Conservation (phyloP, 1,140 invertebrate genomes). For the Brachionus asplanchnoidis region DNA sequence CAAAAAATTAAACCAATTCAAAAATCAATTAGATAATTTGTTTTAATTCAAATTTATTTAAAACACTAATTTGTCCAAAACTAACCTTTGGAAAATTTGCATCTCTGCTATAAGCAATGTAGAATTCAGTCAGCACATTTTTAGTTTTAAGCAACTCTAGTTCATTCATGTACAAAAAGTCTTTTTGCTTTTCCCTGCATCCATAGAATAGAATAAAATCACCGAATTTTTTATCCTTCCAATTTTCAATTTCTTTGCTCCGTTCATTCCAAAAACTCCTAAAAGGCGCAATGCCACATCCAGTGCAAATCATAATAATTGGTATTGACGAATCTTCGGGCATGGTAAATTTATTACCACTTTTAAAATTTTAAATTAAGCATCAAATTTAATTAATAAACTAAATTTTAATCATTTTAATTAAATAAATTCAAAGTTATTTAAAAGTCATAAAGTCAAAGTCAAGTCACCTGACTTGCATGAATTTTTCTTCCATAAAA, state of each 20-base stretch:
- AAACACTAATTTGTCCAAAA: neutral
- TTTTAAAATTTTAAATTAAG: constrained; percentile 47
- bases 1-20: too few relatives aligned
- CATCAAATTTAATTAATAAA: constrained; percentile 46
- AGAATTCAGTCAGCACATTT: constrained; percentile 72
- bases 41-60: too few relatives aligned
- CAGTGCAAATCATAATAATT: constrained; percentile 30
- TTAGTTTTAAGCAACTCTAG: constrained; percentile 69
- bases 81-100: constrained; percentile 60
- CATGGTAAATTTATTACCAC: constrained; percentile 45
- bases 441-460: too few relatives aligned
- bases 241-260: neutral
- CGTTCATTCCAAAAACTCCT: constrained; percentile 22
- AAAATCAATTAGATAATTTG: too few relatives aligned
- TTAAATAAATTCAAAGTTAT: too few relatives aligned
- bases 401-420: too few relatives aligned
- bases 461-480: too few relatives aligned
- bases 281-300: constrained; percentile 35
- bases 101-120: constrained; percentile 80
- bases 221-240: constrained; percentile 59
- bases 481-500: too few relatives aligned
- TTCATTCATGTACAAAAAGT: constrained; percentile 76
- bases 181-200: constrained; percentile 73
- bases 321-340: neutral
- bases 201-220: constrained; percentile 85